Conservation (phyloP, 2,888 invertebrate species). For the Furcula furcula region DNA sequence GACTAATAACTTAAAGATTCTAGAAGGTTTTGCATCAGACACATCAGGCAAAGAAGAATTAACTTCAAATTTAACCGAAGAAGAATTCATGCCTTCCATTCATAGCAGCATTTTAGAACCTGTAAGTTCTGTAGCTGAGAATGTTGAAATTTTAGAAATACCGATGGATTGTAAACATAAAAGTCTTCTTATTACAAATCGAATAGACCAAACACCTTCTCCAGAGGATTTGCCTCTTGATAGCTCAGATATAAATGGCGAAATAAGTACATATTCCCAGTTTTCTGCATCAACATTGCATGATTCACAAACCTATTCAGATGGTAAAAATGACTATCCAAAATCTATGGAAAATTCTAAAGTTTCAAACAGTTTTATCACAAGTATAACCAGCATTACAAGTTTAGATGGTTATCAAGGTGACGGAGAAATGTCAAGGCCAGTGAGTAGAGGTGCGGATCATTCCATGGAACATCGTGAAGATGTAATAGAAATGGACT, state of each 20-base stretch:
- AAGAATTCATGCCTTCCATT: slow-evolving; percentile 84
- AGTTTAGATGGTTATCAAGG: slow-evolving; percentile 97
- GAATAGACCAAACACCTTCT: slow-evolving; percentile 91
- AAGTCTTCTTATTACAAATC: slow-evolving; percentile 53
- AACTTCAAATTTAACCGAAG: slow-evolving; percentile 67
- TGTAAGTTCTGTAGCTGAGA: slow-evolving; percentile 76
- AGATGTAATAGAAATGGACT: slow-evolving; percentile 78
- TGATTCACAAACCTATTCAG: slow-evolving; percentile 79
- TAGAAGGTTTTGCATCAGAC: slow-evolving; percentile 31
- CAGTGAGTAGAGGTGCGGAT: slow-evolving; percentile 91
- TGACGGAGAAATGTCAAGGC: slow-evolving; percentile 94
- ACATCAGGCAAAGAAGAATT: slow-evolving; percentile 44
- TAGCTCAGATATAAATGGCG: slow-evolving; percentile 84
- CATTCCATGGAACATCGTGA: slow-evolving; percentile 83
- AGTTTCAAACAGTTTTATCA: slow-evolving; percentile 89
- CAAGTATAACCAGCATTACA: slow-evolving; percentile 94
- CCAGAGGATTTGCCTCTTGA: slow-evolving; percentile 93
- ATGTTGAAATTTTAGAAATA: slow-evolving; percentile 79
- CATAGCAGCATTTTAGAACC: slow-evolving; percentile 83
- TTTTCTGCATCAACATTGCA: slow-evolving; percentile 74
- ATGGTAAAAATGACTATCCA: slow-evolving; percentile 82
- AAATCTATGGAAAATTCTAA: slow-evolving; percentile 84
- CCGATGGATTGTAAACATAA: slow-evolving; percentile 75
- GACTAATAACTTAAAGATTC: slow-evolving; percentile 48
- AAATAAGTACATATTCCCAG: slow-evolving; percentile 79